Evolutionary conservation across 2,888 invertebrate species (phyloP).

Genomic region (Andricus quercusramuli): DNA sequence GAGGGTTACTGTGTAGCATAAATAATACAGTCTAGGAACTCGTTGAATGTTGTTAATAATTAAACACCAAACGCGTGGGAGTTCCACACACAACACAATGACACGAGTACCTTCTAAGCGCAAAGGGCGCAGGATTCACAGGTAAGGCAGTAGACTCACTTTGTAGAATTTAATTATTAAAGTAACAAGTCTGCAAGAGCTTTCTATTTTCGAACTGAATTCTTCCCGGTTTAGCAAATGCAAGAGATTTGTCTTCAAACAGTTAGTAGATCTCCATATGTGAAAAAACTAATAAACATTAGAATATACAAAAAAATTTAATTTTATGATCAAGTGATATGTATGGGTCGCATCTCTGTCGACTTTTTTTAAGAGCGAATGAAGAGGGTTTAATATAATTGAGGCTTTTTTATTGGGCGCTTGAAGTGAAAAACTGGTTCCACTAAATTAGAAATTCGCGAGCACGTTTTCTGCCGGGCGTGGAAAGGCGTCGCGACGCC

Average conservation of each 20-base stretch:
- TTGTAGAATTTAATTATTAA: slow-evolving; percentile 33
- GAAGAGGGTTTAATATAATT: background rate
- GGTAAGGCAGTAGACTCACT: slow-evolving; percentile 31
- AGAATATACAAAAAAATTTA: too few species aligned
- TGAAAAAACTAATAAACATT: background rate
- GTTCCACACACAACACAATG: background rate
- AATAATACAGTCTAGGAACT: slow-evolving; percentile 6
- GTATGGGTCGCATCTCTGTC: background rate
- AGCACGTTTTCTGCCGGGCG: slow-evolving; percentile 61
- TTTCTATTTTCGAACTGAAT: slow-evolving; percentile 3
- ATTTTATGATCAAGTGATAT: background rate
- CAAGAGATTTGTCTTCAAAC: background rate
- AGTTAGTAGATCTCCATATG: background rate
- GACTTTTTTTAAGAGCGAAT: background rate
- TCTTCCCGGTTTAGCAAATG: background rate
- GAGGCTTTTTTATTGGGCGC: background rate
- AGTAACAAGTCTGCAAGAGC: slow-evolving; percentile 2
- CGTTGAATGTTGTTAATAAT: slow-evolving; percentile 6
- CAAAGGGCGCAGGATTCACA: slow-evolving; percentile 16
- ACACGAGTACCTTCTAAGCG: background rate
- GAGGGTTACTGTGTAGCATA: background rate
- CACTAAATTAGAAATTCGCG: slow-evolving; percentile 50
- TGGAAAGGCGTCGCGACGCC: slow-evolving; percentile 62
- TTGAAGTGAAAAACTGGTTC: slow-evolving; percentile 5
- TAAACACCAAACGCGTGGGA: background rate